Conservation (phyloP, 2,113 vertebrate species). For the Xyrauchen texanus region DNA sequence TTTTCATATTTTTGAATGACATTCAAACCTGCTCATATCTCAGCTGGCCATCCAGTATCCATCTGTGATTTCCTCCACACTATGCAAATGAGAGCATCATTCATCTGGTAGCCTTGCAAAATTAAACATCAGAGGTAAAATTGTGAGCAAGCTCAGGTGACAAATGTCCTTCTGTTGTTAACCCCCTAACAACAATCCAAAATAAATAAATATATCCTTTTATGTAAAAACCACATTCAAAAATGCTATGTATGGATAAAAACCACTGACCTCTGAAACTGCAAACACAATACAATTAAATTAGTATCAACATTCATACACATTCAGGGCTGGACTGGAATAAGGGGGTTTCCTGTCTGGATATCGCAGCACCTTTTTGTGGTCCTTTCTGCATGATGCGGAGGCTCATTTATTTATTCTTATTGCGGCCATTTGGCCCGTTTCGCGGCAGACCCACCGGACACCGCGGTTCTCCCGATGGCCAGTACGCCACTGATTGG, state of each 20-base stretch:
- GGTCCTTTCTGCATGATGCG: no score
- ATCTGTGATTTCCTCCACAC: slow-evolving; percentile 53
- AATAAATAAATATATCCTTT: neutral
- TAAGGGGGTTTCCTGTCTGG: no score
- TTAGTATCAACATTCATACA: neutral
- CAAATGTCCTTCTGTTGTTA: neutral
- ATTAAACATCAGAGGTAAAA: slow-evolving; percentile 1
- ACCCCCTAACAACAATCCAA: neutral
- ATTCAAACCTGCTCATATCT: slow-evolving; percentile 65
- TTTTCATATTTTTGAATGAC: slow-evolving; percentile 65
- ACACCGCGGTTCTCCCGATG: no score
- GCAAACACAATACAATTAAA: neutral
- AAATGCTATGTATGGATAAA: neutral
- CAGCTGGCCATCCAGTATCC: slow-evolving; percentile 39
- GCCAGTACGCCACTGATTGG: no score
- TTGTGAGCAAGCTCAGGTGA: neutral
- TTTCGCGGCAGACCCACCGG: no score
- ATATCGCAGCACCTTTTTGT: no score
- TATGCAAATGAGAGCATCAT: slow-evolving; percentile 64
- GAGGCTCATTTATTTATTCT: no score
- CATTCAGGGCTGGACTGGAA: no score
- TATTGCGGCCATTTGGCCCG: no score
- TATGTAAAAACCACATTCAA: neutral
- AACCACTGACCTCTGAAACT: neutral
- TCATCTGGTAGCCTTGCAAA: slow-evolving; percentile 27